phyloP scores from a whole-genome alignment of 2,888 invertebrate genomes.

The Aleiodes leptofemur region DNA sequence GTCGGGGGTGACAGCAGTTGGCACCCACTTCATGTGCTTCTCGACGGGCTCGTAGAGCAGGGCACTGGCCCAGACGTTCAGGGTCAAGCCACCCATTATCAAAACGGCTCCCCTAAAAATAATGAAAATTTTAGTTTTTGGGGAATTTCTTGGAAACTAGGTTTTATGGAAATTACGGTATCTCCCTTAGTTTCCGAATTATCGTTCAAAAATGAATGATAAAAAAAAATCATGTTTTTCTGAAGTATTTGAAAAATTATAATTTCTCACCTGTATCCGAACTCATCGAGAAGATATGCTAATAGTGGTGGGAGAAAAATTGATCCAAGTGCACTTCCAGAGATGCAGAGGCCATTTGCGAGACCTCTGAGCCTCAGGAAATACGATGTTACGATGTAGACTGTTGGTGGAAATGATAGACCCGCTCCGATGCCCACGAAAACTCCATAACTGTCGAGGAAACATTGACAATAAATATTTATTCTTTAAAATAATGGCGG shows the following conservation, averaged over 20 bases:
- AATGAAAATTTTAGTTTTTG: conserved; percentile 48
- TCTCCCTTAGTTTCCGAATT: too few relatives aligned
- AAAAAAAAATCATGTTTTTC: not conserved
- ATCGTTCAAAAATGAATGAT: too few relatives aligned
- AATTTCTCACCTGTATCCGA: conserved; percentile 82
- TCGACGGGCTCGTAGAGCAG: conserved; percentile 90
- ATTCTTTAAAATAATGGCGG: too few relatives aligned
- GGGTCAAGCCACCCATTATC: conserved; percentile 87
- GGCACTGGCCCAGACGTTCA: conserved; percentile 91
- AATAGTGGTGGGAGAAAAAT: conserved; percentile 89
- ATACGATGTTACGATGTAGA: conserved; percentile 92
- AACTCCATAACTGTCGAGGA: conserved; percentile 83
- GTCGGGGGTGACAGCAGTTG: conserved; percentile 71
- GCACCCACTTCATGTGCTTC: conserved; percentile 85
- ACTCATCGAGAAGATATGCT: conserved; percentile 82
- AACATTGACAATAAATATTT: too few relatives aligned
- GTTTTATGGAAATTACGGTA: too few relatives aligned
- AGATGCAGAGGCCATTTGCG: conserved; percentile 92
- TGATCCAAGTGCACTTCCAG: conserved; percentile 90
- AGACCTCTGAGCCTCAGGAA: conserved; percentile 87
- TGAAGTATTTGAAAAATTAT: not conserved
- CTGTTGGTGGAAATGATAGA: conserved; percentile 90
- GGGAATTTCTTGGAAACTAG: not conserved
- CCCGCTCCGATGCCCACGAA: conserved; percentile 91
- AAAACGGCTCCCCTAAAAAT: conserved; percentile 84